Conservation (phyloP, 1,140 invertebrate genomes). For the Helicoverpa armigera region DNA sequence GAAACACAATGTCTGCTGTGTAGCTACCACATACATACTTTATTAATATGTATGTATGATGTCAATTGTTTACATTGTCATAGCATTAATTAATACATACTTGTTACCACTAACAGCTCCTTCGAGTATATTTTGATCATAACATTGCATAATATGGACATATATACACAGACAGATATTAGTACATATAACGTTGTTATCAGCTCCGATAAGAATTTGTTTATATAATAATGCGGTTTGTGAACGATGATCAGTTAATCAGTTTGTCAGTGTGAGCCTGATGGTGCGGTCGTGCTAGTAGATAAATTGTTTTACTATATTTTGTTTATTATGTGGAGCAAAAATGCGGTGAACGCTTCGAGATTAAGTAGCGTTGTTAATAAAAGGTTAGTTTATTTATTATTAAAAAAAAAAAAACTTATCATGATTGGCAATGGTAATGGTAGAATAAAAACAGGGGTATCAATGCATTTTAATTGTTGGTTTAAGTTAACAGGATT, state of each 20-base stretch:
- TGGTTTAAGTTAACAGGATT: too few relatives aligned
- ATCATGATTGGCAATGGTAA: too few relatives aligned
- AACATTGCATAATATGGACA: not conserved
- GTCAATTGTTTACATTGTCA: too few relatives aligned
- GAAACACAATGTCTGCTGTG: too few relatives aligned
- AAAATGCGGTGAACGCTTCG: not conserved
- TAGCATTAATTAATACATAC: too few relatives aligned
- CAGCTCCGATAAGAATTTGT: slow-evolving; percentile 7
- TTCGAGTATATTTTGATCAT: too few relatives aligned
- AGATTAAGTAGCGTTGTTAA: not conserved
- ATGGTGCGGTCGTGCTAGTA: not conserved
- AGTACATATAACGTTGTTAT: not conserved
- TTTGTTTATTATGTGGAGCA: slow-evolving; percentile 4
- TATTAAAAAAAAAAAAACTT: too few relatives aligned
- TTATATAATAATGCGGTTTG: not conserved
- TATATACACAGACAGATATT: not conserved
- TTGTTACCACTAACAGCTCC: too few relatives aligned
- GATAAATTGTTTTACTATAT: not conserved
- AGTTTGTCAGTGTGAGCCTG: not conserved
- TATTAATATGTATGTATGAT: too few relatives aligned
- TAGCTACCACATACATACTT: too few relatives aligned
- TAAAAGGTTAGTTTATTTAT: not conserved
- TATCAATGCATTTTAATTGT: too few relatives aligned
- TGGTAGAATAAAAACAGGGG: too few relatives aligned
- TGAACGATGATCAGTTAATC: not conserved